A percentile compares a stretch with the other conserved stretches of the same genome.
Evolutionary conservation across 2,888 invertebrate species (phyloP).

Genomic region (Coleophora flavipennella): DNA sequence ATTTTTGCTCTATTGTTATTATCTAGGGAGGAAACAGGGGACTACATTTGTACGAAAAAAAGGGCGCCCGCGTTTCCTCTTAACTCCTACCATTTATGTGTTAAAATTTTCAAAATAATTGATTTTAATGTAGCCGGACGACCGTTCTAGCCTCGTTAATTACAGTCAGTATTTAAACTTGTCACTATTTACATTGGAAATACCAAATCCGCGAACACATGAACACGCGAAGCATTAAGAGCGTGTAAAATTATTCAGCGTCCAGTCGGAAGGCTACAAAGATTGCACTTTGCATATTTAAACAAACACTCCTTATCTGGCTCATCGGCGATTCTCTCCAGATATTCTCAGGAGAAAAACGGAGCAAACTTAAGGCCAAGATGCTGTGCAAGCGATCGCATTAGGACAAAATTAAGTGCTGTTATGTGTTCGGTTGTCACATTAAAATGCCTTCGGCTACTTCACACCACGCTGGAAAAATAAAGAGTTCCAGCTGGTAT

Average conservation of each 20-base stretch:
- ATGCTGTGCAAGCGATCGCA: conserved; percentile 52
- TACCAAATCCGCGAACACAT: conserved; percentile 47
- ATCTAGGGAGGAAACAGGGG: too few species aligned
- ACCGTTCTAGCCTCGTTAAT: conserved; percentile 18
- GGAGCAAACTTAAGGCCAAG: conserved; percentile 38
- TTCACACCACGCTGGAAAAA: conserved; percentile 48
- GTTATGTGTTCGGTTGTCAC: conserved; percentile 66
- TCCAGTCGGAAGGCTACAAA: conserved; percentile 60
- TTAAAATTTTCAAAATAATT: too few species aligned
- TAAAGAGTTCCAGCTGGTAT: conserved; percentile 44
- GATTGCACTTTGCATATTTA: conserved; percentile 70
- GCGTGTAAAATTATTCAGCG: conserved; percentile 69
- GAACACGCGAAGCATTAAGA: conserved; percentile 61
- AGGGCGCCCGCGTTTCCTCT: too few species aligned
- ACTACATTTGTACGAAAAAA: too few species aligned
- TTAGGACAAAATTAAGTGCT: conserved; percentile 71
- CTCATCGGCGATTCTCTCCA: conserved; percentile 61
- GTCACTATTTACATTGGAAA: conserved; percentile 28
- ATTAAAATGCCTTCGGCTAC: conserved; percentile 65
- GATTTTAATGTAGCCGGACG: too few species aligned
- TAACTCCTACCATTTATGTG: too few species aligned
- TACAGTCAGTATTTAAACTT: conserved; percentile 37
- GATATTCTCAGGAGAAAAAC: conserved; percentile 57
- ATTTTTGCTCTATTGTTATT: too few species aligned
- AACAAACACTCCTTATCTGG: conserved; percentile 64